phyloP scores from a whole-genome alignment of 2,113 vertebrate species.

The Probosciger aterrimus region DNA sequence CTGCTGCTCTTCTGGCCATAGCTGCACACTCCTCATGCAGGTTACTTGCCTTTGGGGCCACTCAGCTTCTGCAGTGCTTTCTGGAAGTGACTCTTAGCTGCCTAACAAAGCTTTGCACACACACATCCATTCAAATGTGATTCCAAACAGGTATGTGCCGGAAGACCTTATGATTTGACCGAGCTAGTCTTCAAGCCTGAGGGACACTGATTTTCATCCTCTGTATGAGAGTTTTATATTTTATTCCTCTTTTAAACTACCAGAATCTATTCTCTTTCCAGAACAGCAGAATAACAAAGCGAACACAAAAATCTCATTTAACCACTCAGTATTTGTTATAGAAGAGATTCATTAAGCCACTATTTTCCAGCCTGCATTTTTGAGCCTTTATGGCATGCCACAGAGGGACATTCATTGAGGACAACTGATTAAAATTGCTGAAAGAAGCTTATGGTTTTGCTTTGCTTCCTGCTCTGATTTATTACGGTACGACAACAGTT shows the following conservation, averaged over 20 bases:
- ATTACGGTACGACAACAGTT: not conserved
- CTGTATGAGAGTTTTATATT: not conserved
- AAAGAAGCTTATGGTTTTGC: not conserved
- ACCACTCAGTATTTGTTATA: not conserved
- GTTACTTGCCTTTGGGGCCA: not conserved
- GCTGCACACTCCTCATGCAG: not conserved
- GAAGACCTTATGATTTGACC: not conserved
- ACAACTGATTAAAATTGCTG: not conserved
- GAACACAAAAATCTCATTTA: not conserved
- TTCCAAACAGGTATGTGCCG: not conserved
- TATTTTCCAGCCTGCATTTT: not conserved
- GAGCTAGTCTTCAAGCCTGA: not conserved
- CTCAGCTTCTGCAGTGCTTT: not conserved
- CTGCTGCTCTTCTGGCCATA: not conserved
- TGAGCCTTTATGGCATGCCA: not conserved
- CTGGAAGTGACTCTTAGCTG: not conserved
- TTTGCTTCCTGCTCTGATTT: slow-evolving; percentile 5
- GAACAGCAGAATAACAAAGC: not conserved
- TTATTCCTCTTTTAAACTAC: not conserved
- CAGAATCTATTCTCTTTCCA: not conserved
- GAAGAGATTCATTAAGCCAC: not conserved
- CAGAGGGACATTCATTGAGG: not conserved
- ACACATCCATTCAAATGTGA: not conserved
- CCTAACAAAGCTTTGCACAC: not conserved
- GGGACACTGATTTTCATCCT: not conserved